Percentiles rank a stretch among this genome's conserved stretches.
These are phyloP conservation scores for Charina bottae DNA, from an alignment of 2,113 vertebrate genomes.

Conservation along the genomic window DNA sequence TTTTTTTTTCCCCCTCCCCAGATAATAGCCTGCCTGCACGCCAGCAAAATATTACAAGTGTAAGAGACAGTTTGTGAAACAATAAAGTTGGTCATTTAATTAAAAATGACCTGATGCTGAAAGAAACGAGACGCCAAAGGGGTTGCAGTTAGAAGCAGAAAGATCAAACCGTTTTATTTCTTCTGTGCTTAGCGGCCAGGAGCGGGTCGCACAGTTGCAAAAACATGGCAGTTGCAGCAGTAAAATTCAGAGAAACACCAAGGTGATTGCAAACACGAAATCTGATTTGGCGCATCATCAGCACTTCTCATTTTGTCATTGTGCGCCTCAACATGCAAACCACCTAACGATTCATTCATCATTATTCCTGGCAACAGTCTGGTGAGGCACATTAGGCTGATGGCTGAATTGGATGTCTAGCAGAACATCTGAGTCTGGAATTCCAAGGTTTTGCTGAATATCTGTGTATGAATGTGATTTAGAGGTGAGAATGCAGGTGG, in stretches of 20 bases:
- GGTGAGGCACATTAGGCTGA: not conserved
- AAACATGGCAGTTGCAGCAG: not conserved
- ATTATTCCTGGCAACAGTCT: not conserved
- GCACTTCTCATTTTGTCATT: slow-evolving; percentile 9
- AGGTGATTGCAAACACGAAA: not conserved
- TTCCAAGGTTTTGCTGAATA: not conserved
- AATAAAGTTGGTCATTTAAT: not conserved
- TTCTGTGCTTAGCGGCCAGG: not conserved
- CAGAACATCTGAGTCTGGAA: not conserved
- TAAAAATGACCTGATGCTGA: not conserved
- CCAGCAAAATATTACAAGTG: slow-evolving; percentile 15
- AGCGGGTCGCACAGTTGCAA: not conserved
- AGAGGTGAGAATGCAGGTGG: not conserved
- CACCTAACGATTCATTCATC: not conserved
- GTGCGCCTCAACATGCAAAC: not conserved
- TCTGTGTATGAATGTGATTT: not conserved
- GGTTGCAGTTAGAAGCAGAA: slow-evolving; percentile 18
- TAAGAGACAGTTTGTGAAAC: not conserved
- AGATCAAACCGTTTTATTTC: not conserved
- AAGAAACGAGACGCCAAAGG: not conserved
- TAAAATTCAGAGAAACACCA: not conserved
- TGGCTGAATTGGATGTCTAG: not conserved
- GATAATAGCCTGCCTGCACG: not conserved
- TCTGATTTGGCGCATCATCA: not conserved
- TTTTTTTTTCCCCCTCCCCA: not conserved